Percentiles rank a stretch among this genome's conserved stretches.
Conservation (phyloP, 2,888 invertebrate genomes). For the Ischnus inquisitorius region DNA sequence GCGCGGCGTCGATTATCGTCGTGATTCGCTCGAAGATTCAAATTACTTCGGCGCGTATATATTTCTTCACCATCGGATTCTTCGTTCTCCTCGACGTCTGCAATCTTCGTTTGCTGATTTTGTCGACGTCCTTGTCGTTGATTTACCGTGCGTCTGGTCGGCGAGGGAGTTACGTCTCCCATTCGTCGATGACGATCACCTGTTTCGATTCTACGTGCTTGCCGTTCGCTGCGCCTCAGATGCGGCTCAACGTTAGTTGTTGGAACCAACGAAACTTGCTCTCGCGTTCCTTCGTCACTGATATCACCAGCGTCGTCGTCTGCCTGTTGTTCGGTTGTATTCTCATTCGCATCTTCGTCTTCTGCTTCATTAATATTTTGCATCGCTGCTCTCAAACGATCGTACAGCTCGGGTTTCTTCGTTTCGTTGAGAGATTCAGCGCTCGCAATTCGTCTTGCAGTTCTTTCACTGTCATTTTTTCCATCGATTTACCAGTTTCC, state of each 20-base stretch:
- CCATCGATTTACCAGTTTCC: neutral
- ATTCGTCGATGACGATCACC: neutral
- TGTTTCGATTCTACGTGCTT: neutral
- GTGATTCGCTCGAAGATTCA: neutral
- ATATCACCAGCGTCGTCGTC: neutral
- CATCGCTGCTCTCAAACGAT: neutral
- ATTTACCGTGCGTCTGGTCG: neutral
- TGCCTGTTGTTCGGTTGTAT: neutral
- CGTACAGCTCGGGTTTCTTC: neutral
- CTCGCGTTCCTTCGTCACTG: neutral
- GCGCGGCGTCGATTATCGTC: neutral
- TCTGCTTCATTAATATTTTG: neutral
- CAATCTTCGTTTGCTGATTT: neutral
- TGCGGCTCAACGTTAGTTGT: neutral
- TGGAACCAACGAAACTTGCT: neutral
- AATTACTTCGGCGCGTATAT: neutral
- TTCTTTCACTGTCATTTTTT: neutral
- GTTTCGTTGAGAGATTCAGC: slow-evolving; percentile 8
- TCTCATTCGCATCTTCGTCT: neutral
- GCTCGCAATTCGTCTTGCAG: neutral
- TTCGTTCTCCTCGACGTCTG: neutral
- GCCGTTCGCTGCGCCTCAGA: neutral
- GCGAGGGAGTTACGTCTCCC: neutral
- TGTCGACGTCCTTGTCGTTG: too few species aligned
- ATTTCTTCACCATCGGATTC: neutral